Evolutionary conservation across 2,888 invertebrate genomes (phyloP).

Genomic region (Epistrophe eligans): DNA sequence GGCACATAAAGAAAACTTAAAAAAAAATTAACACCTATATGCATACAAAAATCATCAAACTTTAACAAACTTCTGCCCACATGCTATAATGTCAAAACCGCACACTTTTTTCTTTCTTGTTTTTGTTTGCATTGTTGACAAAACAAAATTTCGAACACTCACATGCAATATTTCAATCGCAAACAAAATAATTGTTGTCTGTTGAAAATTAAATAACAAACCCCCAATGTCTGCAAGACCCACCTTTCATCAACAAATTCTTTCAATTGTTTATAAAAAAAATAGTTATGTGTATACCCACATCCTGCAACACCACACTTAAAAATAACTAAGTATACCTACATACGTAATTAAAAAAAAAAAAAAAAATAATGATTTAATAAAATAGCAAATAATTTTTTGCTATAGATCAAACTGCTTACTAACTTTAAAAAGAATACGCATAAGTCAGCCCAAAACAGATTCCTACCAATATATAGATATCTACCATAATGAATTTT

Average conservation of each 20-base stretch:
- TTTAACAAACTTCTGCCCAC: slow-evolving; percentile 8
- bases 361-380: background rate
- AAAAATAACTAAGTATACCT: slow-evolving; percentile 22
- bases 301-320: slow-evolving; percentile 23
- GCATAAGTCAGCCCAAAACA: slow-evolving; percentile 11
- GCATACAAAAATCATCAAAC: background rate
- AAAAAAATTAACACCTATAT: slow-evolving; percentile 39
- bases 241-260: slow-evolving; percentile 1
- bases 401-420: slow-evolving; percentile 3
- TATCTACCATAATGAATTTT: slow-evolving; percentile 50
- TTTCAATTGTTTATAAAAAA: slow-evolving; percentile 18
- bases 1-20: background rate
- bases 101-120: background rate
- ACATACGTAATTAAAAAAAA: background rate
- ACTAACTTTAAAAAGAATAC: slow-evolving; percentile 10
- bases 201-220: slow-evolving; percentile 14
- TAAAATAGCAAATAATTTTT: background rate
- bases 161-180: background rate
- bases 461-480: background rate
- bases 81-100: slow-evolving; percentile 15
- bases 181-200: slow-evolving; percentile 1
- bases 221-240: slow-evolving; percentile 15
- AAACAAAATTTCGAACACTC: background rate
- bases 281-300: background rate
- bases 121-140: slow-evolving; percentile 11